These are phyloP conservation scores for Martes martes DNA, from an alignment of 2,113 vertebrate genomes.

Conservation along the genomic window DNA sequence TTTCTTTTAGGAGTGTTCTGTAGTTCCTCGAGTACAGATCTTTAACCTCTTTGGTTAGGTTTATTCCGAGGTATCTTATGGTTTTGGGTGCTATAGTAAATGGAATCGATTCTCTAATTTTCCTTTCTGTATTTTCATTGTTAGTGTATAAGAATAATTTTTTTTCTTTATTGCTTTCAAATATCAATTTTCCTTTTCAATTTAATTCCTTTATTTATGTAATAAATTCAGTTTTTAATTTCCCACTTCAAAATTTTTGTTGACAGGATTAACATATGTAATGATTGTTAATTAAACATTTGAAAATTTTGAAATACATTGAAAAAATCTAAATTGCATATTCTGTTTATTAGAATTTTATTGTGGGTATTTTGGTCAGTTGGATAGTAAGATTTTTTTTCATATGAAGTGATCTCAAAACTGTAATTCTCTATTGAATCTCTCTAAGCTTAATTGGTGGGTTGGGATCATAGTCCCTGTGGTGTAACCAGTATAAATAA, in stretches of 20 bases:
- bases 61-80: too few species aligned
- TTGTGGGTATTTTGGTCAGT: background rate
- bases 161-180: background rate
- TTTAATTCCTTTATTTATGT: background rate
- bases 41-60: too few species aligned
- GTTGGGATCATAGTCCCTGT: background rate
- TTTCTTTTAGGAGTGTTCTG: too few species aligned
- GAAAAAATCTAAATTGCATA: background rate
- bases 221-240: background rate
- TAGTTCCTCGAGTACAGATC: too few species aligned
- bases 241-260: background rate
- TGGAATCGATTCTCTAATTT: too few species aligned
- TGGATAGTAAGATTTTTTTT: background rate
- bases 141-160: too few species aligned
- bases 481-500: background rate
- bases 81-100: too few species aligned
- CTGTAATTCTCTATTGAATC: background rate
- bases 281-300: background rate
- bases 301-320: background rate
- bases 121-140: too few species aligned
- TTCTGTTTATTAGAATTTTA: background rate
- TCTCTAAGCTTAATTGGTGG: background rate
- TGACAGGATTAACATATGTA: background rate
- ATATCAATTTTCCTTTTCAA: background rate
- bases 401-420: background rate